Percentiles rank a stretch among this genome's conserved stretches.
Conservation (phyloP, 2,113 vertebrate genomes). For the Cyphomyrus discorhynchus region DNA sequence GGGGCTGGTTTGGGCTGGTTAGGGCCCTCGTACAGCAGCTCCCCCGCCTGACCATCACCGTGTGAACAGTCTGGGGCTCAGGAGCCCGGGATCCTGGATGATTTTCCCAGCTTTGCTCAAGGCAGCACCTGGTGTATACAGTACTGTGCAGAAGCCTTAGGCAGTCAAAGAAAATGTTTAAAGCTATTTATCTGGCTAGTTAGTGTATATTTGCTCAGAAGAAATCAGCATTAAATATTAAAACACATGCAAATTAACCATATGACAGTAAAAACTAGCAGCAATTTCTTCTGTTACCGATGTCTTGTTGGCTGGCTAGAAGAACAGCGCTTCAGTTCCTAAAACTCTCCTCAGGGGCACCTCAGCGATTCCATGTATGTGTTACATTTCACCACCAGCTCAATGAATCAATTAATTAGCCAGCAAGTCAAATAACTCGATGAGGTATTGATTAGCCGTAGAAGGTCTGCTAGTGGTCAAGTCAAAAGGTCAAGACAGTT, state of each 20-base stretch:
- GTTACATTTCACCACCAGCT: neutral
- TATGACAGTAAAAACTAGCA: neutral
- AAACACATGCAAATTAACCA: neutral
- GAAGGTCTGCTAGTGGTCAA: neutral
- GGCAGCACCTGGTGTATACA: neutral
- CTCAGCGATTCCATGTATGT: neutral
- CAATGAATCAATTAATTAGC: neutral
- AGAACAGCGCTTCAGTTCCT: neutral
- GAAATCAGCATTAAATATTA: neutral
- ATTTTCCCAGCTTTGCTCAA: neutral
- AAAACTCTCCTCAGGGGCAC: neutral
- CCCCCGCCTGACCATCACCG: too few species aligned
- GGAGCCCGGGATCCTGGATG: neutral
- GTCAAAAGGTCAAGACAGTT: neutral
- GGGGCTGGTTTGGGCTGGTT: neutral
- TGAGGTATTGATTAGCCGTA: neutral
- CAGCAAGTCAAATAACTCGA: neutral
- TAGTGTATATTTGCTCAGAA: neutral
- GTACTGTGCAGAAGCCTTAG: neutral
- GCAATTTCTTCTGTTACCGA: neutral
- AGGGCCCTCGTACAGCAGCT: neutral
- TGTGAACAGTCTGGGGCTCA: neutral
- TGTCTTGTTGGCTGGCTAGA: neutral
- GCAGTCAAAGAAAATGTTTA: neutral
- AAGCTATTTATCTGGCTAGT: neutral